Evolutionary conservation across 2,797 vertebrate genomes (phyloP).

Genomic region (Chrosomus eos): DNA sequence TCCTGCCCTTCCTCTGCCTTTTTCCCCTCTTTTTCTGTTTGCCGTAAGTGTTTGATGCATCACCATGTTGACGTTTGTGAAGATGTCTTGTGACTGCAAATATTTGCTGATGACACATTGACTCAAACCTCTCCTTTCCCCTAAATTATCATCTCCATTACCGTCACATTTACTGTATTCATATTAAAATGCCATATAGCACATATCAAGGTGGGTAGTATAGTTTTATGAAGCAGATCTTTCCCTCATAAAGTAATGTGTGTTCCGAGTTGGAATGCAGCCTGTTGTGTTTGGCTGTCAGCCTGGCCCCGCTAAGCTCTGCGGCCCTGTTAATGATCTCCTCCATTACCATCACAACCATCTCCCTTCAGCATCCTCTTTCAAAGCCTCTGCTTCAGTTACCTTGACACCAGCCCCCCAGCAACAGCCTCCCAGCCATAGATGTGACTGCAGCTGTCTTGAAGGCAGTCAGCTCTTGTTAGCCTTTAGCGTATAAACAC

Average conservation of each 20-base stretch:
- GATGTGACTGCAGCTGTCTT: slow-evolving; percentile 40
- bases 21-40: neutral
- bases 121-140: neutral
- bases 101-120: neutral
- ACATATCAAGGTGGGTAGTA: neutral
- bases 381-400: slow-evolving; percentile 44
- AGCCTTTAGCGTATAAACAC: slow-evolving; percentile 22
- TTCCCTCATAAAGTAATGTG: neutral
- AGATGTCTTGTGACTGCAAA: slow-evolving; percentile 15
- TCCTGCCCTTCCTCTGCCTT: neutral
- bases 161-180: neutral
- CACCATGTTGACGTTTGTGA: neutral
- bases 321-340: slow-evolving; percentile 52
- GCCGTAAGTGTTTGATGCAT: neutral
- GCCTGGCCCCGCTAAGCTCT: slow-evolving; percentile 49
- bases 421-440: slow-evolving; percentile 16
- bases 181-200: neutral
- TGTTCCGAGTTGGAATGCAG: slow-evolving; percentile 44
- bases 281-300: slow-evolving; percentile 57
- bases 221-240: slow-evolving; percentile 3
- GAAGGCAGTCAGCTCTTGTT: slow-evolving; percentile 39
- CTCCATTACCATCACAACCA: slow-evolving; percentile 34
- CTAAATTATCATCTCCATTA: neutral
- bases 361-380: slow-evolving; percentile 26
- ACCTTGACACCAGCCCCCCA: slow-evolving; percentile 54